Percentiles rank a stretch among this genome's conserved stretches.
These are phyloP conservation scores for Paedocypris sp. DNA, from an alignment of 2,113 vertebrate genomes.

Conservation along the genomic window DNA sequence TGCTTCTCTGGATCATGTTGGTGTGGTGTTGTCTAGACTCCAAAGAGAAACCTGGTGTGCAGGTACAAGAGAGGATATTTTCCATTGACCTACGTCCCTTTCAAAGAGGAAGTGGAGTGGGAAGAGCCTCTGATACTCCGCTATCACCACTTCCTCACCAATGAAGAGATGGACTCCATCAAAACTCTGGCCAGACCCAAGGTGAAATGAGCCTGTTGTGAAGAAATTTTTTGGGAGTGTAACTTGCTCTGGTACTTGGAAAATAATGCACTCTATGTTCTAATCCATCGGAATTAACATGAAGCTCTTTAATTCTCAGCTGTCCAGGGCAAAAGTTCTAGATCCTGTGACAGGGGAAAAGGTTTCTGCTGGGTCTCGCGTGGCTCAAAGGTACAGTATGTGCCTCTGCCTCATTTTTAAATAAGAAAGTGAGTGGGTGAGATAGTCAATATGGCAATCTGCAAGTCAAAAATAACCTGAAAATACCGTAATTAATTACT, in stretches of 20 bases:
- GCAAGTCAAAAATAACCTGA: too few relatives aligned
- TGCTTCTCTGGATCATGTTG: too few relatives aligned
- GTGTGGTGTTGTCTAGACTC: not conserved
- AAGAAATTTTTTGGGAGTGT: too few relatives aligned
- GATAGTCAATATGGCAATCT: too few relatives aligned
- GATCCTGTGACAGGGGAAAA: slow-evolving; percentile 16
- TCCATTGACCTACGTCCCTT: slow-evolving; percentile 23
- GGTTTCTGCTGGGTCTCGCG: slow-evolving; percentile 16
- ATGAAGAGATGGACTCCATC: slow-evolving; percentile 31
- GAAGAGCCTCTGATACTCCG: slow-evolving; percentile 31
- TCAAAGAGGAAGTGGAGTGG: slow-evolving; percentile 41
- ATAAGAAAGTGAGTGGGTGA: too few relatives aligned
- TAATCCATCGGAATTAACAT: not conserved
- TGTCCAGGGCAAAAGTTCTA: slow-evolving; percentile 33
- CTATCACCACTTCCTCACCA: slow-evolving; percentile 34
- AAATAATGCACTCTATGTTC: not conserved
- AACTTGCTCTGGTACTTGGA: too few relatives aligned
- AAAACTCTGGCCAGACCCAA: slow-evolving; percentile 37
- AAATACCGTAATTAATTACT: too few relatives aligned
- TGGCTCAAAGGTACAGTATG: slow-evolving; percentile 41
- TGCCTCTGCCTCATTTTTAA: not conserved
- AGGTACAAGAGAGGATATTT: slow-evolving; percentile 33
- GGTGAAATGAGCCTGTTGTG: too few relatives aligned
- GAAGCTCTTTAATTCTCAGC: slow-evolving; percentile 17
- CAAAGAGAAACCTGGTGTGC: slow-evolving; percentile 33